These are phyloP conservation scores for Mylabris sibirica DNA, from an alignment of 2,888 invertebrate genomes.

Conservation along the genomic window DNA sequence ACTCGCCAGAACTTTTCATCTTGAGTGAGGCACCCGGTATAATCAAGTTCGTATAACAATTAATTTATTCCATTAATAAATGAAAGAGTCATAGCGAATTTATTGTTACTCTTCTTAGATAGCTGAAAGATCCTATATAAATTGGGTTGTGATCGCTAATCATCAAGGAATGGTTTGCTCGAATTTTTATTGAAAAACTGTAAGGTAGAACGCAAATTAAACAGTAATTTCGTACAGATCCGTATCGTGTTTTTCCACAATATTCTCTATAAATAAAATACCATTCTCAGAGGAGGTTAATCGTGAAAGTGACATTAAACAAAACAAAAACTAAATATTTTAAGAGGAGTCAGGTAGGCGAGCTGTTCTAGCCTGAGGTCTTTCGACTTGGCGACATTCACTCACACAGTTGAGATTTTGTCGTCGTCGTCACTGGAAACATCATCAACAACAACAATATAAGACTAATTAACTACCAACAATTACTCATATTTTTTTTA, in stretches of 20 bases:
- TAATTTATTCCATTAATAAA: no score
- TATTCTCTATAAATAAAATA: slow-evolving; percentile 5
- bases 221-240: background rate
- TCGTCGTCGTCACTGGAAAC: slow-evolving; percentile 10
- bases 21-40: no score
- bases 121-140: no score
- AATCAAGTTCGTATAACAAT: no score
- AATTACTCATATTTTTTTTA: background rate
- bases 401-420: slow-evolving; percentile 17
- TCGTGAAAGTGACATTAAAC: slow-evolving; percentile 33
- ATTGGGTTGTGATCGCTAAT: background rate
- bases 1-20: no score
- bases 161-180: background rate
- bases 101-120: no score
- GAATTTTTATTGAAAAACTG: background rate
- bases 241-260: background rate
- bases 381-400: slow-evolving; percentile 28
- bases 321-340: slow-evolving; percentile 30
- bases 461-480: background rate
- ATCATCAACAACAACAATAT: background rate
- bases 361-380: slow-evolving; percentile 39
- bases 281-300: slow-evolving; percentile 23
- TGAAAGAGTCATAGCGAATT: no score
- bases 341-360: slow-evolving; percentile 41
- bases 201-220: background rate